Percentiles rank a stretch among this genome's conserved stretches.
Evolutionary conservation across 2,888 invertebrate species (phyloP).

Genomic region (Lycophotia porphyrea): DNA sequence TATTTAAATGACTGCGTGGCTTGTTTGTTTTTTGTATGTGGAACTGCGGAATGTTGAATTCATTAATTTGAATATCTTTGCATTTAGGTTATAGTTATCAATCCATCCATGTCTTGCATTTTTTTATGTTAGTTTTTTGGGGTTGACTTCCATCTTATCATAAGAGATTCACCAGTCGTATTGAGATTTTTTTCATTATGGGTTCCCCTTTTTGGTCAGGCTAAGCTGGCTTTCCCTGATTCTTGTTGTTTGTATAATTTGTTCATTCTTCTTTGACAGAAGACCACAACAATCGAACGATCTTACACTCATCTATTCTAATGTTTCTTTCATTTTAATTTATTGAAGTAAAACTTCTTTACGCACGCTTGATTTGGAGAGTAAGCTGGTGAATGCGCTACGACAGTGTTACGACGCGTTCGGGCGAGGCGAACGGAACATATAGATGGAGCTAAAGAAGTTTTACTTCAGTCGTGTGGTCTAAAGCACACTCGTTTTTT

Average conservation of each 20-base stretch:
- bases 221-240: constrained; percentile 30
- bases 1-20: constrained; percentile 78
- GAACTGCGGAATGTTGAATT: constrained; percentile 25
- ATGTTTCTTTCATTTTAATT: neutral
- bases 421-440: too few species aligned
- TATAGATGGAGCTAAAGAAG: too few species aligned
- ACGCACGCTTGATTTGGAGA: too few species aligned
- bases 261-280: neutral
- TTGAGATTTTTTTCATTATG: neutral
- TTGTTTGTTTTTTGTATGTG: constrained; percentile 82
- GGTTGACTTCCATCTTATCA: constrained; percentile 7
- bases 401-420: too few species aligned
- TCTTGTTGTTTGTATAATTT: constrained; percentile 19
- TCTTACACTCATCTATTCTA: constrained; percentile 12
- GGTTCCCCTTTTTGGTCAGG: constrained; percentile 3
- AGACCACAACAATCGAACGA: constrained; percentile 8
- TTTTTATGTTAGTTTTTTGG: constrained; percentile 20
- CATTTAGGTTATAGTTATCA: constrained; percentile 30
- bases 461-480: too few species aligned
- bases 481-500: too few species aligned
- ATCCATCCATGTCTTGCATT: constrained; percentile 43
- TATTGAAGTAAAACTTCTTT: too few species aligned
- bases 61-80: constrained; percentile 52
- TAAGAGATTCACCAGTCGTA: constrained; percentile 16
- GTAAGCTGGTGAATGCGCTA: too few species aligned